Conservation (phyloP, 2,113 vertebrate species). For the Meleagris gallopavo region DNA sequence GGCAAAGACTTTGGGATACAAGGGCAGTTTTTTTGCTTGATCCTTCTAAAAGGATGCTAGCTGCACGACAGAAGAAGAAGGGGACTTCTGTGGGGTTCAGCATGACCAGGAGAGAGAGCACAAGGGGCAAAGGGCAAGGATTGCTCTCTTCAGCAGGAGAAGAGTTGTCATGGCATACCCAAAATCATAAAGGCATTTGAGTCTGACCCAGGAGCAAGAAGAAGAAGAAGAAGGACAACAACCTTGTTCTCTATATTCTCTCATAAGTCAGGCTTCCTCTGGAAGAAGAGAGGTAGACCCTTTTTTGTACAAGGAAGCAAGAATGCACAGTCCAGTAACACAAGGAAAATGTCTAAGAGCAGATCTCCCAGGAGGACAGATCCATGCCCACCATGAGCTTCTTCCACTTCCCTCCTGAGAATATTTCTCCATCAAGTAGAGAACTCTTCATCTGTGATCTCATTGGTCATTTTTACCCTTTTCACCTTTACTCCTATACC, state of each 20-base stretch:
- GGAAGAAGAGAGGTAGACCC: not conserved
- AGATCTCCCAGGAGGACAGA: not conserved
- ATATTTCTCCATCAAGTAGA: not conserved
- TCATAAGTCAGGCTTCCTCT: not conserved
- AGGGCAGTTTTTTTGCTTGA: not conserved
- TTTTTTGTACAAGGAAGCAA: not conserved
- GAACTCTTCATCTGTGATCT: not conserved
- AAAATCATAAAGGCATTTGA: not conserved
- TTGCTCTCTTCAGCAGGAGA: not conserved
- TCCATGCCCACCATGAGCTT: not conserved
- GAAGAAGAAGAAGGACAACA: not conserved
- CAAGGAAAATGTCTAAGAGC: not conserved
- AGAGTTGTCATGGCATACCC: not conserved
- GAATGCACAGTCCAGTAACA: not conserved
- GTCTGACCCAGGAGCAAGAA: not conserved
- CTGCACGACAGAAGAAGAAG: not conserved
- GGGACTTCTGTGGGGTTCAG: not conserved
- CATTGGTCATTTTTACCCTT: not conserved
- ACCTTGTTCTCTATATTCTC: not conserved
- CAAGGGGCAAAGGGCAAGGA: not conserved
- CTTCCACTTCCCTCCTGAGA: not conserved
- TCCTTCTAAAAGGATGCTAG: not conserved
- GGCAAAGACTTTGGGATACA: not conserved
- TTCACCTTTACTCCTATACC: rapidly evolving
- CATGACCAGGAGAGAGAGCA: not conserved